Base-by-base conservation (phyloP, 2,113 vertebrate species). In the Otus sunia region DNA sequence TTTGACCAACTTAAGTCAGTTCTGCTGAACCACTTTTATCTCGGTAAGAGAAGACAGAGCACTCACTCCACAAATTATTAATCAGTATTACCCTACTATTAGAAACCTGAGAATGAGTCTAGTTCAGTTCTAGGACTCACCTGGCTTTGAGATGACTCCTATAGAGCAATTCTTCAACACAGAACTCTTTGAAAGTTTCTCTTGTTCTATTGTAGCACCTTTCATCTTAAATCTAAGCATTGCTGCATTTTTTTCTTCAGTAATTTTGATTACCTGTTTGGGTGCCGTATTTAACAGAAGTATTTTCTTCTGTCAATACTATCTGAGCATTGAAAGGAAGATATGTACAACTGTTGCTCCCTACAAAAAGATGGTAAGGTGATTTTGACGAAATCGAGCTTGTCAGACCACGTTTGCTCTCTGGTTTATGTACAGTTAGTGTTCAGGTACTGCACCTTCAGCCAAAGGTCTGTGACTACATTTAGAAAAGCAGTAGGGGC, bases 101-200 rank as follows among this genome's bases (percentile, higher is more conserved):
- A 67, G 78, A 76, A 91, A 91, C 37, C 85, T 66, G 52, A 92
- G 66, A 60, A 58, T 36, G 55, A 93, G 45, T 10, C 80, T 43
- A 34, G 32, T 34, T 83, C 37, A 37, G 60, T 39, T 39, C 41
- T 12, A 63, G 78, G 30, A 49, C 66, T 97, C 64, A 82, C 41
- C 58, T 86, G 77, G 41, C 67, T 85, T 49, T 63, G 53, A 71
- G 45, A 39, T n/a, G 25, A 59, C 43, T 68, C 20, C 0, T 6
- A 32, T 0, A 23, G 20, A 90, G 47, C 59, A 58, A 8, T 67
- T 26, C 1, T 30, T 37, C 1, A 0, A 66, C 10, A 26, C 0
- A 1, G 29, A 95, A 50, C 41, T 20, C 29, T 13, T 21, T 19
- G 12, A 43, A 90, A 45, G 50, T 45, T 88, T 76, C 37, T 76